Evolutionary conservation across 2,888 invertebrate genomes (phyloP).

Genomic region (Acheta domesticus): DNA sequence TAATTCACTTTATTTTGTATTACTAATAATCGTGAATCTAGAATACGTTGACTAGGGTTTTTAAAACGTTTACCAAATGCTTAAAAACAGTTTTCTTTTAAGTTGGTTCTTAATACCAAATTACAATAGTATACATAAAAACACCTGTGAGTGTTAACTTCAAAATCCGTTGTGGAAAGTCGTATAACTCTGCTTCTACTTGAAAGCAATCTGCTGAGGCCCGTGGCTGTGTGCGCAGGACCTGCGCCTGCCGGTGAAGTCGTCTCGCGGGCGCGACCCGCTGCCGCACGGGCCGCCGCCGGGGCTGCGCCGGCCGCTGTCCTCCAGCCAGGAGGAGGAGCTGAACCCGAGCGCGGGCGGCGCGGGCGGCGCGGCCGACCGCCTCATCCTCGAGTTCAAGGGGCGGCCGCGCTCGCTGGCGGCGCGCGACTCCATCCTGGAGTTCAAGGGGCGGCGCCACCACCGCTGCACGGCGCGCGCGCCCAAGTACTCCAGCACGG

Average conservation of each 20-base stretch:
- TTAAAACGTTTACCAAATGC: too few species aligned
- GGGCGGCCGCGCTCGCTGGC: conserved; percentile 27
- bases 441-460: conserved; percentile 60
- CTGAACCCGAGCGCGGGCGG: background rate
- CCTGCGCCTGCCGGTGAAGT: conserved; percentile 68
- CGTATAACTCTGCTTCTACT: too few species aligned
- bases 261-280: conserved; percentile 57
- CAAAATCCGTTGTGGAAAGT: too few species aligned
- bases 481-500: conserved; percentile 70
- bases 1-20: too few species aligned
- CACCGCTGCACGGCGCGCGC: conserved; percentile 49
- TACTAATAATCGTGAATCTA: too few species aligned
- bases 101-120: too few species aligned
- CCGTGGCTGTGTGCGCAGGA: conserved; percentile 46
- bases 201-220: too few species aligned
- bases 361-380: background rate
- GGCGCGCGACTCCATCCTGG: conserved; percentile 50
- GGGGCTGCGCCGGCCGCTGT: conserved; percentile 62
- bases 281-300: conserved; percentile 49
- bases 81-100: too few species aligned
- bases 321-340: background rate
- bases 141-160: too few species aligned
- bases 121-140: too few species aligned
- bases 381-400: conserved; percentile 36
- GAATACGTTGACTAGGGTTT: too few species aligned